Conservation (phyloP, 2,113 vertebrate species). For the Scatophagus argus region DNA sequence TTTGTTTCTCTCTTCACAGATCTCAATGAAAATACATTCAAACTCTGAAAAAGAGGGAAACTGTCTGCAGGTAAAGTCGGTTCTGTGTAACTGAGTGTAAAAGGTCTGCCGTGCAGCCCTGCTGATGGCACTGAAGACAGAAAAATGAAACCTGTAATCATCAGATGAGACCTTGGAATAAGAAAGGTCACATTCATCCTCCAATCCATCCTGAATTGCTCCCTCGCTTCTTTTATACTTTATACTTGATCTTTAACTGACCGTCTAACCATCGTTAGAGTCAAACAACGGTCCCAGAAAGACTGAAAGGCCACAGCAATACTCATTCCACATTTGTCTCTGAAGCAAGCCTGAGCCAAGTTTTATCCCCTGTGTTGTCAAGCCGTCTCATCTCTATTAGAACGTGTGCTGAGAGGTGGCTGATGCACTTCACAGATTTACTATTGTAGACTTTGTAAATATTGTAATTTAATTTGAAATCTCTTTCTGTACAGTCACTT, state of each 20-base stretch:
- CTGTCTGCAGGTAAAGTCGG: no score
- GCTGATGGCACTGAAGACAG: neutral
- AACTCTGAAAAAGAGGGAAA: no score
- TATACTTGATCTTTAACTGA: slow-evolving; percentile 55
- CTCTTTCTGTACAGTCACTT: neutral
- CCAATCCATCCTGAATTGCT: neutral
- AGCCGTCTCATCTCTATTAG: neutral
- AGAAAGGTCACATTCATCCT: slow-evolving; percentile 20
- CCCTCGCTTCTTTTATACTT: slow-evolving; percentile 26
- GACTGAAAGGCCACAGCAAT: slow-evolving; percentile 9
- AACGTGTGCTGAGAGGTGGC: neutral
- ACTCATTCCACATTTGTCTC: slow-evolving; percentile 27
- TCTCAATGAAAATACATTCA: no score
- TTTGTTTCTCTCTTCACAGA: no score
- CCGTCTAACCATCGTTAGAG: slow-evolving; percentile 37
- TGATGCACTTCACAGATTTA: neutral
- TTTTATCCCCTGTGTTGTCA: neutral
- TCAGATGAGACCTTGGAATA: neutral
- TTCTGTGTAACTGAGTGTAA: no score
- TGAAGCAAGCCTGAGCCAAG: slow-evolving; percentile 4
- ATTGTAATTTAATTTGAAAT: neutral
- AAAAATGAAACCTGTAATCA: neutral
- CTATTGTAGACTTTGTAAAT: neutral
- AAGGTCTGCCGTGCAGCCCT: no score
- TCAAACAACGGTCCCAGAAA: slow-evolving; percentile 31